These are phyloP conservation scores for Byasa hedistus DNA, from an alignment of 2,888 invertebrate genomes.

Conservation along the genomic window DNA sequence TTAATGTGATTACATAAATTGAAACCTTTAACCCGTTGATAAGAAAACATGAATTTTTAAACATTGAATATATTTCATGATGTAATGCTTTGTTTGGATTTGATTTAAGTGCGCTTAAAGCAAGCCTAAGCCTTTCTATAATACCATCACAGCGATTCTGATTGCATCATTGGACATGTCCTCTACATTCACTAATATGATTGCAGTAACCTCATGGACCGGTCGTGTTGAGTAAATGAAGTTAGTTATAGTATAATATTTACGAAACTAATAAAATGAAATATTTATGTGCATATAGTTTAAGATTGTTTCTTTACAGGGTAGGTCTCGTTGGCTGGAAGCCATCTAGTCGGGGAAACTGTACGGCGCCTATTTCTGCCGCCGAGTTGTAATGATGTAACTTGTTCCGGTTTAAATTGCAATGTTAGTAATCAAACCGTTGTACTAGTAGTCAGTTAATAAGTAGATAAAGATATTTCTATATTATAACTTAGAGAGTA, in stretches of 20 bases:
- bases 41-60: not conserved
- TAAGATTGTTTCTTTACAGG: not conserved
- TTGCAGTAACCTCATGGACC: constrained; percentile 25
- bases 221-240: constrained; percentile 20
- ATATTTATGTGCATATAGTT: not conserved
- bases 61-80: not conserved
- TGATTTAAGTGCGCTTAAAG: no score
- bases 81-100: constrained; percentile 10
- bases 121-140: constrained; percentile 11
- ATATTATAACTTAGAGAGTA: not conserved
- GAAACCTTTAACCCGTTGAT: not conserved
- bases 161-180: constrained; percentile 25
- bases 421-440: not conserved
- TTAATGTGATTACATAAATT: no score
- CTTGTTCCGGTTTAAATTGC: constrained; percentile 3
- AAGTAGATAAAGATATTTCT: not conserved
- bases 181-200: constrained; percentile 26
- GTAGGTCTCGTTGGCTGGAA: not conserved
- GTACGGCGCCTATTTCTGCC: not conserved
- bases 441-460: not conserved
- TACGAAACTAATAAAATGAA: not conserved
- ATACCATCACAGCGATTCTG: constrained; percentile 15
- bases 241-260: constrained; percentile 13
- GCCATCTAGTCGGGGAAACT: not conserved
- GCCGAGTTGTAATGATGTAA: not conserved